A percentile compares a stretch with the other conserved stretches of the same genome.
Evolutionary conservation across 1,140 invertebrate genomes (phyloP).

Genomic region (Neelides sp.): DNA sequence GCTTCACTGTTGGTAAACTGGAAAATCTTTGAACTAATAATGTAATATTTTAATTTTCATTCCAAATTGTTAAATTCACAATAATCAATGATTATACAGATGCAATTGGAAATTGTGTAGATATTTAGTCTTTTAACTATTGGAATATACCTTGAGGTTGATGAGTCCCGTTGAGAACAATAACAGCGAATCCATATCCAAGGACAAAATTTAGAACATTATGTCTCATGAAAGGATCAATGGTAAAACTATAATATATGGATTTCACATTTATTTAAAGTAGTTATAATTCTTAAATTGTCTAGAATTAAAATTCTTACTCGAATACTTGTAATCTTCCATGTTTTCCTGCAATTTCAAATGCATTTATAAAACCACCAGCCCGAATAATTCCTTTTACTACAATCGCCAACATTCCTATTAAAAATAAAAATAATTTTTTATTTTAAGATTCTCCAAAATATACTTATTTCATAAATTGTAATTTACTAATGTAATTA

Average conservation of each 20-base stretch:
- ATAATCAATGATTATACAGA: too few species aligned
- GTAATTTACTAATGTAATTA: background rate
- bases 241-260: conserved; percentile 5
- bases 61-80: too few species aligned
- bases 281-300: background rate
- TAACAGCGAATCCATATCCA: conserved; percentile 7
- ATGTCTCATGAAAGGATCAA: conserved; percentile 5
- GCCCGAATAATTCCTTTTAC: conserved; percentile 32
- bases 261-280: background rate
- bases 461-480: conserved; percentile 2
- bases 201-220: conserved; percentile 10
- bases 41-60: too few species aligned
- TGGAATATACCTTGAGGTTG: too few species aligned
- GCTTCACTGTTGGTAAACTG: background rate
- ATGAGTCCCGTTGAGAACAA: background rate
- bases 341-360: conserved; percentile 4
- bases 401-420: conserved; percentile 11
- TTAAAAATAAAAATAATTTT: conserved; percentile 9
- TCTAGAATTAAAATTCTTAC: background rate
- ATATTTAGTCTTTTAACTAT: too few species aligned
- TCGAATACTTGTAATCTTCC: conserved; percentile 2
- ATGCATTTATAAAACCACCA: conserved; percentile 8
- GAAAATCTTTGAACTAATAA: conserved; percentile 17
- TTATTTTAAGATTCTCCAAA: conserved; percentile 2
- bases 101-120: too few species aligned